Evolutionary conservation across 2,797 vertebrate genomes (phyloP), one percentile per base, ranked within the genome.

Genomic region (Erethizon dorsatum): DNA sequence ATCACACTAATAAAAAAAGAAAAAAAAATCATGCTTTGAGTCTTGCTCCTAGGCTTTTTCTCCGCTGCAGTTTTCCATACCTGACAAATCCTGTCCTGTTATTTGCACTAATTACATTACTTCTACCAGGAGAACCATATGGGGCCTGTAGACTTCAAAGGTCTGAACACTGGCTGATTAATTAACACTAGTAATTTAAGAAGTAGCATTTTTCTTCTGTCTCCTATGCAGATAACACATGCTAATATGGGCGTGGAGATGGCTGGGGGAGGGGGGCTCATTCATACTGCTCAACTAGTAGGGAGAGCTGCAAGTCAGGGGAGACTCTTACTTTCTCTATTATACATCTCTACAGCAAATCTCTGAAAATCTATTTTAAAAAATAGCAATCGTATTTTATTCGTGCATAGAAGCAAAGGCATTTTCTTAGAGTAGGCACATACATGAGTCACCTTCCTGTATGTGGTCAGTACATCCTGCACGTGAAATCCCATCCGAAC

Each of bases 361-460:
- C 83, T 84, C 95, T 96, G 59, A 91, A 90, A 94, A 91, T 47
- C 50, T 88, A 57, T 37, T 90, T 86, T 77, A 65, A 45, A 59
- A 61, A 69, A 82, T 75, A 91, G 83, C 24, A 83, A 79, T 47
- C 61, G 15, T 79, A 83, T 69, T 85, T 94, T 77, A 96, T 82
- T 94, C 63, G 22, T 90, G 79, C 85, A 63, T 1, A 88, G 50
- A 94, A 94, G 90, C 73, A 77, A 86, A 89, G 90, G 69, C 31
- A 79, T 96, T 87, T 96, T 90, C 92, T 83, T 77, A 28, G 31
- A 90, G 26, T 33, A 54, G 73, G 65, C 33, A 90, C 75, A 75
- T 41, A 31, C 14, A 56, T 73, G 78, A 91, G 57, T 95, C 92
- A 96, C 88, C 88, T 86, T 94, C 17, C 61, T 79, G 17, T 54